phyloP scores from a whole-genome alignment of 2,113 vertebrate genomes.

The Centropristis striata region DNA sequence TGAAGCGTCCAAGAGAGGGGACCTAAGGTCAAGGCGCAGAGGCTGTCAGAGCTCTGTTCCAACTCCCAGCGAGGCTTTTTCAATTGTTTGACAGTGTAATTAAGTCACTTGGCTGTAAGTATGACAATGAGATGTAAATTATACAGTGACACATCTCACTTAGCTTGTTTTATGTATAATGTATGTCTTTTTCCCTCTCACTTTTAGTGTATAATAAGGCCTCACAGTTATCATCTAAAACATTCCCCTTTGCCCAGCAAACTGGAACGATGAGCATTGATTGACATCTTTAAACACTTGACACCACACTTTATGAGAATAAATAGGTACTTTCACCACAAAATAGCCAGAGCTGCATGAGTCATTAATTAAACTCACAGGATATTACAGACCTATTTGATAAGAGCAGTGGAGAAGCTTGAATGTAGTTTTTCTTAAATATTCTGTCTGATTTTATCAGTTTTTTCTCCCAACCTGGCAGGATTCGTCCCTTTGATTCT shows the following conservation, averaged over 20 bases:
- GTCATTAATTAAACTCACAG: constrained; percentile 70
- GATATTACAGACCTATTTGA: constrained; percentile 42
- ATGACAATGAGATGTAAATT: constrained; percentile 77
- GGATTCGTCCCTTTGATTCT: constrained; percentile 62
- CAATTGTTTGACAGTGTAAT: constrained; percentile 72
- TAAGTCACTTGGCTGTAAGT: constrained; percentile 64
- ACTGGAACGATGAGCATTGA: constrained; percentile 13
- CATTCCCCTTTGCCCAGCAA: constrained; percentile 24
- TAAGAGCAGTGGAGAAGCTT: constrained; percentile 43
- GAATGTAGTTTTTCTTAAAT: constrained; percentile 54
- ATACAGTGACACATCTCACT: constrained; percentile 65
- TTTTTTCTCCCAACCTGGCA: constrained; percentile 45
- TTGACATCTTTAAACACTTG: constrained; percentile 42
- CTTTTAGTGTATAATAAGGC: constrained; percentile 25
- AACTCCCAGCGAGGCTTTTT: constrained; percentile 53
- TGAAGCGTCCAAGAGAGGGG: constrained; percentile 4
- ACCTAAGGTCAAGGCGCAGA: constrained; percentile 54
- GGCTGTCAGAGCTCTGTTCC: constrained; percentile 54
- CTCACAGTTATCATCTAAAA: constrained; percentile 38
- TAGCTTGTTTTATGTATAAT: constrained; percentile 66
- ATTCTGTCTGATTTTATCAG: constrained; percentile 55
- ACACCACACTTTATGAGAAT: constrained; percentile 44
- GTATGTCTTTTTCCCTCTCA: constrained; percentile 29
- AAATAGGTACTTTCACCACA: constrained; percentile 23
- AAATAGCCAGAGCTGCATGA: constrained; percentile 27